phyloP scores from a whole-genome alignment of 2,113 vertebrate species.

The Trochalopteron elliotii region DNA sequence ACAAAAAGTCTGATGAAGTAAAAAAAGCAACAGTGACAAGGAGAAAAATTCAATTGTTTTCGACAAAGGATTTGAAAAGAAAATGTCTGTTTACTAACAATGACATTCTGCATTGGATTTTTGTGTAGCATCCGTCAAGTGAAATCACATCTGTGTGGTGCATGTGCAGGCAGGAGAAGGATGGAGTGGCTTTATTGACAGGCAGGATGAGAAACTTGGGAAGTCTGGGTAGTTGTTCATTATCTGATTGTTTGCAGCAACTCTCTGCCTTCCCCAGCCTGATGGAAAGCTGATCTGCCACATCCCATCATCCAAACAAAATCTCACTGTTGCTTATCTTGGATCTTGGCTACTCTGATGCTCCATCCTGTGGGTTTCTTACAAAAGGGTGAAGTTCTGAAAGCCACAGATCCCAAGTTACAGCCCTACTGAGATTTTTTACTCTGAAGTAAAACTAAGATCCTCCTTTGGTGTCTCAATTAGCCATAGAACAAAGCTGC shows the following conservation, averaged over 20 bases:
- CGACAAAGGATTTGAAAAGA: background rate
- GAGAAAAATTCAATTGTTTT: background rate
- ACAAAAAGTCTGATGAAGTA: background rate
- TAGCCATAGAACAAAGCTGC: background rate
- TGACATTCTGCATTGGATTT: background rate
- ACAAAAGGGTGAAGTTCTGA: background rate
- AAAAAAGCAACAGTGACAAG: background rate
- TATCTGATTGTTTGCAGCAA: constrained; percentile 7
- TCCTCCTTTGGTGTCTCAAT: background rate
- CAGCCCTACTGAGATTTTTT: background rate
- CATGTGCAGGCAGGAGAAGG: background rate
- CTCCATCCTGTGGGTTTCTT: background rate
- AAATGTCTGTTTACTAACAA: constrained; percentile 11
- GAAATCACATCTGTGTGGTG: background rate
- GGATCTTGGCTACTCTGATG: background rate
- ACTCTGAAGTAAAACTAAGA: background rate
- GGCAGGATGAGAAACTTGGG: background rate
- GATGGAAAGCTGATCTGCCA: background rate
- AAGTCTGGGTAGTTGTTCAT: constrained; percentile 21
- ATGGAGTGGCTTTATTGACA: constrained; percentile 26
- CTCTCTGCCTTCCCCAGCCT: background rate
- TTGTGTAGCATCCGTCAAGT: background rate
- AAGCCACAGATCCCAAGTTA: background rate
- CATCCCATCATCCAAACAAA: background rate
- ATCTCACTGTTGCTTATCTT: background rate